Evolutionary conservation across 2,888 invertebrate genomes (phyloP), one percentile per base, ranked within the genome.

Genomic region (Tetanocera ferruginea): DNA sequence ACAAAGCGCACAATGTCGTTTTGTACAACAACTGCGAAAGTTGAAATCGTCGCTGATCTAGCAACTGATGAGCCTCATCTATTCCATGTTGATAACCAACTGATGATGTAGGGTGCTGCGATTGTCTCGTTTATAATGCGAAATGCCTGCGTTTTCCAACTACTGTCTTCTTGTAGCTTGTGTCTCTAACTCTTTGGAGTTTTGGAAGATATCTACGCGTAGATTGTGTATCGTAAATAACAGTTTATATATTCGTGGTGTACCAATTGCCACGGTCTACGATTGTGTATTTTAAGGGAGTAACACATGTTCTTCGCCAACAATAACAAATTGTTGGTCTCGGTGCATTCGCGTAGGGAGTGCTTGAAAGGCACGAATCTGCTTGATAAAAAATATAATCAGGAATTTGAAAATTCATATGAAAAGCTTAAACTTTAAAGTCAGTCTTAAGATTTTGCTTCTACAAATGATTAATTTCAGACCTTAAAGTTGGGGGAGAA

Each of bases 201-300:
- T 23, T n/a, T 17, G 9, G 51, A 66, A 55, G 52, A 23, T 37
- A 75, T 66, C 66, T 5, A 14, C 23, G 67, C 67, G 52, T 52
- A 66, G 75, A 67, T 67, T 8, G 43, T 11, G 34, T 28, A 49
- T 28, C 51, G 64, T 51, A 37, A 49, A 52, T 64, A 5, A 19
- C 25, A 11, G 17, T 34, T 55, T 31, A 49, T 69, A 28, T 8
- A 51, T 51, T 17, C 25, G 28, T 60, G 28, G 28, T 14, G 25
- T n/a, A 25, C 37, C 72, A 72, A 72, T 72, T 72, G 60, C 11
- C 37, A 60, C 19, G 52, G 57, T 25, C 11, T 43, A 51, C 28
- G 69, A 69, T 2, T 23, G 51, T 25, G 11, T n/a, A n/a, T 49
- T 51, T 4, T 69, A 25, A 17, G 51, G 23, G 51, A 28, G 28